Evolutionary conservation across 2,888 invertebrate species (phyloP).

Genomic region (Ormyrus pomaceus): DNA sequence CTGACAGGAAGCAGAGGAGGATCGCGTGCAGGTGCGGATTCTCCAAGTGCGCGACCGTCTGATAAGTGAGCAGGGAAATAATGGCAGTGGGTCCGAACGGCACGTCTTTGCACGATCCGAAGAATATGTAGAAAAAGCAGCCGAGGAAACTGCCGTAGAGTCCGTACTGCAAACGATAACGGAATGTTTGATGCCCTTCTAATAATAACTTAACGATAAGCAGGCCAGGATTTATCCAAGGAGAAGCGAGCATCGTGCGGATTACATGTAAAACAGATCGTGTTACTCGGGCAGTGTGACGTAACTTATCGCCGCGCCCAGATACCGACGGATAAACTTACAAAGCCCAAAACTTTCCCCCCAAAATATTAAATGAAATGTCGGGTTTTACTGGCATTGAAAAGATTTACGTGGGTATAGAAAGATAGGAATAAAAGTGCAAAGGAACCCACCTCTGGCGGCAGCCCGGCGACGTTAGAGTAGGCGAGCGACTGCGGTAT

Average conservation of each 20-base stretch:
- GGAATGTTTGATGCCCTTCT: too few relatives aligned
- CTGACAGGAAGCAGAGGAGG: slow-evolving; percentile 85
- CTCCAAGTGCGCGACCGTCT: slow-evolving; percentile 82
- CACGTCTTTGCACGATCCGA: slow-evolving; percentile 95
- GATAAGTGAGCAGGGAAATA: slow-evolving; percentile 89
- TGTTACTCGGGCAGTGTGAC: neutral
- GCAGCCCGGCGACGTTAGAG: slow-evolving; percentile 87
- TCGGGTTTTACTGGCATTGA: neutral
- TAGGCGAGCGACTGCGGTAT: slow-evolving; percentile 94
- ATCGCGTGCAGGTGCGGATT: slow-evolving; percentile 82
- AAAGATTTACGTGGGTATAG: neutral
- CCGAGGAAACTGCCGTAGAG: slow-evolving; percentile 96
- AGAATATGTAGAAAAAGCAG: slow-evolving; percentile 91
- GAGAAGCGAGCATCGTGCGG: neutral
- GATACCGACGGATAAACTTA: neutral
- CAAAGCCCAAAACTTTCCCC: neutral
- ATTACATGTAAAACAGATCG: neutral
- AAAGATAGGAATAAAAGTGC: neutral
- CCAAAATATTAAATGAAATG: too few relatives aligned
- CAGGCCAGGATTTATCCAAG: too few relatives aligned
- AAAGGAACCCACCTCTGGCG: slow-evolving; percentile 79
- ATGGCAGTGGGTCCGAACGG: slow-evolving; percentile 96
- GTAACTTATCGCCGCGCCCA: neutral
- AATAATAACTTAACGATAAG: too few relatives aligned
- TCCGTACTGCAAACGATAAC: slow-evolving; percentile 82